These are phyloP conservation scores for Mirounga angustirostris DNA, from an alignment of 2,113 vertebrate genomes.

Conservation along the genomic window DNA sequence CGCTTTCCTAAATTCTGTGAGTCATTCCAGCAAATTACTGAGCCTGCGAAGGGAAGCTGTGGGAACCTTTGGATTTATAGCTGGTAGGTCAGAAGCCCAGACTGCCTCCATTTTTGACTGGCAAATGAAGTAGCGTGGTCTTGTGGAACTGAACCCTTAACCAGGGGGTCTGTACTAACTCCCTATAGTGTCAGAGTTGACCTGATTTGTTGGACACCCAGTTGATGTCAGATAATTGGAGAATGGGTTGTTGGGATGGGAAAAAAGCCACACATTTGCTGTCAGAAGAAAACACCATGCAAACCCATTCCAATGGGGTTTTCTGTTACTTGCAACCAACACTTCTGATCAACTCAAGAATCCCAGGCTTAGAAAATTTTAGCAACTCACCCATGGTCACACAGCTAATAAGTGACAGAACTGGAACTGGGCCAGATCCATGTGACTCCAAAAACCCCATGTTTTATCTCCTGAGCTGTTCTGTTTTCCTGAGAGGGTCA, in stretches of 20 bases:
- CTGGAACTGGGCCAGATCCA: background rate
- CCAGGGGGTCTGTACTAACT: background rate
- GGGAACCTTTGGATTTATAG: background rate
- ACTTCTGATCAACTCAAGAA: background rate
- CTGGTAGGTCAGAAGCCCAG: background rate
- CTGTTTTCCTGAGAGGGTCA: background rate
- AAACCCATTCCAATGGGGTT: background rate
- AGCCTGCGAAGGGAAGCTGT: background rate
- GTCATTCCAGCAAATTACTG: background rate
- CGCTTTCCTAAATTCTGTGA: background rate
- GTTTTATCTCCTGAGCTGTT: background rate
- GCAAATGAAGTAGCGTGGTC: background rate
- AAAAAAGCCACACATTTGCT: background rate
- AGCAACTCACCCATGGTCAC: background rate
- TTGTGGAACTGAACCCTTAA: background rate
- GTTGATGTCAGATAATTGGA: background rate
- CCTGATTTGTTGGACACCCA: background rate
- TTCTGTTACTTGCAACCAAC: background rate
- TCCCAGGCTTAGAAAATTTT: background rate
- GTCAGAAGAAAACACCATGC: background rate
- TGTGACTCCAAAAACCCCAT: background rate
- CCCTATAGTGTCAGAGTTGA: background rate
- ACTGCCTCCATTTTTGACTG: background rate
- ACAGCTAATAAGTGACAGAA: background rate
- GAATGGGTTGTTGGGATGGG: background rate